phyloP scores from a whole-genome alignment of 2,113 vertebrate genomes.

The Pimephales promelas region DNA sequence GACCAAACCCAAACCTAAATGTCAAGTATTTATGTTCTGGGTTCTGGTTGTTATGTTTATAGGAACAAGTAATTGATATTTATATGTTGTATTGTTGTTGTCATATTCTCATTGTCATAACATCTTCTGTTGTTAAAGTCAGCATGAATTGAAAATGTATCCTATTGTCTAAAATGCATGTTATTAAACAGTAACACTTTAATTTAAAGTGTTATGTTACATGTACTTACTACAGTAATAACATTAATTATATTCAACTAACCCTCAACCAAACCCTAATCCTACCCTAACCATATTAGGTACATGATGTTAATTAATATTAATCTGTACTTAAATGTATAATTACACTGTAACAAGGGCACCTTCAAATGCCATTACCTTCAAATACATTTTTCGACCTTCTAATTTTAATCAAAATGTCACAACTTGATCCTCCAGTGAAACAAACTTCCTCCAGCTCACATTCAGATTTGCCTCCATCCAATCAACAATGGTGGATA shows the following conservation, averaged over 20 bases:
- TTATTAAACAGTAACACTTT: background rate
- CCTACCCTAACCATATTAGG: no score
- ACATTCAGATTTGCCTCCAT: background rate
- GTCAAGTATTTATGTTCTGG: background rate
- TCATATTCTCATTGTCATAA: background rate
- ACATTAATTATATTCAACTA: no score
- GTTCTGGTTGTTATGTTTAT: background rate
- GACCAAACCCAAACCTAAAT: conserved; percentile 10
- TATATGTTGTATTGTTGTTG: background rate
- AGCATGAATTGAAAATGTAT: background rate
- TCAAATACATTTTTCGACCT: no score
- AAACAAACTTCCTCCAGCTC: no score
- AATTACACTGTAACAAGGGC: no score
- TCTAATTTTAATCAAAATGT: background rate
- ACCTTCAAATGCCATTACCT: no score
- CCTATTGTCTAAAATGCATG: background rate
- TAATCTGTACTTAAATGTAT: no score
- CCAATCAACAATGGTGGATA: background rate
- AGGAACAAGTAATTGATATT: background rate
- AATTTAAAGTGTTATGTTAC: no score
- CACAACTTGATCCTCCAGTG: background rate
- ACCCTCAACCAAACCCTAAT: no score
- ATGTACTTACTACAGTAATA: no score
- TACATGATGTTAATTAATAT: no score
- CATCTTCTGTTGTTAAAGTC: background rate